Conservation (phyloP, 2,113 vertebrate species). For the Oryzias melastigma region DNA sequence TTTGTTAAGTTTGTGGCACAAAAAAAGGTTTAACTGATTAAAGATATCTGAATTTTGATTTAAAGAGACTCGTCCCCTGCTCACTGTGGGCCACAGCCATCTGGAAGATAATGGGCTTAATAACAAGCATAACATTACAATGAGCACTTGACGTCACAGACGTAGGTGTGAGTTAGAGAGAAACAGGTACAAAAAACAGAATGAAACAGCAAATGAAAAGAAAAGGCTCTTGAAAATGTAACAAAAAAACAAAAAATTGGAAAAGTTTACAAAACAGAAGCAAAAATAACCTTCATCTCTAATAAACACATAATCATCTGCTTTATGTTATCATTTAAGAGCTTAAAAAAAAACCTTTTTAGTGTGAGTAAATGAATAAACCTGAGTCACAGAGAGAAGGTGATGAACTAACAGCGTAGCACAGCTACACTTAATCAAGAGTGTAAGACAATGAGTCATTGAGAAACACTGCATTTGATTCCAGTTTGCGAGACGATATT, state of each 20-base stretch:
- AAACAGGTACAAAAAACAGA: conserved; percentile 9
- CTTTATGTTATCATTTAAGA: conserved; percentile 3
- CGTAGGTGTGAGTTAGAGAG: conserved; percentile 20
- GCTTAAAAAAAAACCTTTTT: neutral
- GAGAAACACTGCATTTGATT: conserved; percentile 12
- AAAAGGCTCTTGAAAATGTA: conserved; percentile 21
- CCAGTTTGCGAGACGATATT: conserved; percentile 8
- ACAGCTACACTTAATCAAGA: conserved; percentile 11
- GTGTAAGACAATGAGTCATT: conserved; percentile 8
- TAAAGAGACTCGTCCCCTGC: conserved; percentile 22
- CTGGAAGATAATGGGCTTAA: conserved; percentile 30
- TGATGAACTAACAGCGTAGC: neutral
- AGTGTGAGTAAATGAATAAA: conserved; percentile 19
- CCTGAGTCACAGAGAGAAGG: neutral
- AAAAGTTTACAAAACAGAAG: conserved; percentile 12
- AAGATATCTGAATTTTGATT: conserved; percentile 42
- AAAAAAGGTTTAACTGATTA: conserved; percentile 5
- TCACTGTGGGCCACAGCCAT: conserved; percentile 14
- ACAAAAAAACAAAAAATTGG: conserved; percentile 4
- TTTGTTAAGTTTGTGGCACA: neutral
- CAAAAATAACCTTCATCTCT: conserved; percentile 1
- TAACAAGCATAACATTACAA: conserved; percentile 35
- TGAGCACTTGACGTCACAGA: conserved; percentile 27
- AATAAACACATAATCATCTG: neutral
- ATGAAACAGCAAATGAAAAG: neutral